phyloP scores from a whole-genome alignment of 30 jellyfish, hydroid and myxozoan genomes.

The Turritopsis dohrnii region DNA sequence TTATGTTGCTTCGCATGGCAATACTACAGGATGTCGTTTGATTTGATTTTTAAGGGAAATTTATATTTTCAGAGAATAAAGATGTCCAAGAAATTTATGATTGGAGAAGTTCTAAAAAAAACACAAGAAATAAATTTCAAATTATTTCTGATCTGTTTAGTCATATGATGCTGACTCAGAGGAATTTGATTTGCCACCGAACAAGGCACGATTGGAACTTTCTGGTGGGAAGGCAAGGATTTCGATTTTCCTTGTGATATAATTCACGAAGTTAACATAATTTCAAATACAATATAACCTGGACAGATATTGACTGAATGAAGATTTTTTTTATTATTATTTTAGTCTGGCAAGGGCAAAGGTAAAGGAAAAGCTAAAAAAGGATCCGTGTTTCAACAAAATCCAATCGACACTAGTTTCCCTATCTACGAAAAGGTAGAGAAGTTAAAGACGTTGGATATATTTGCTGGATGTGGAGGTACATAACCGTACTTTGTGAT shows the following conservation, averaged over 20 bases:
- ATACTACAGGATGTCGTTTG: too few relatives aligned
- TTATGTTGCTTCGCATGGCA: not conserved
- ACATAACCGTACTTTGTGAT: not conserved
- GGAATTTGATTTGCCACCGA: conserved; percentile 65
- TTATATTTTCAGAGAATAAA: too few relatives aligned
- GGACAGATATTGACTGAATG: too few relatives aligned
- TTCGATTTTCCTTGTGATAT: not conserved
- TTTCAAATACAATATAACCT: too few relatives aligned
- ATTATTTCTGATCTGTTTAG: conserved; percentile 35
- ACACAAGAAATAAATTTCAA: too few relatives aligned
- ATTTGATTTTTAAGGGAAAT: too few relatives aligned
- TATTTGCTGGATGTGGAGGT: conserved; percentile 99
- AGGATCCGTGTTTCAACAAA: conserved; percentile 9
- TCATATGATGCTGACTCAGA: conserved; percentile 63
- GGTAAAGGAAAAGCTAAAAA: conserved; percentile 40
- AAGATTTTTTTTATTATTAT: not conserved
- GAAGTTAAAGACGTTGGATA: conserved; percentile 59
- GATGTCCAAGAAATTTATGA: too few relatives aligned
- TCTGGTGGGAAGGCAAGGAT: conserved; percentile 16
- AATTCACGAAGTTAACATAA: not conserved
- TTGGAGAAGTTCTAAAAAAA: too few relatives aligned
- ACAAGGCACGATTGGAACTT: conserved; percentile 37
- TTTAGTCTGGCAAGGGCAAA: conserved; percentile 33
- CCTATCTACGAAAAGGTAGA: conserved; percentile 27
- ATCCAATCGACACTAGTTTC: not conserved